Base-by-base conservation (phyloP, 2,888 invertebrate genomes). In the Oscheius sp. region DNA sequence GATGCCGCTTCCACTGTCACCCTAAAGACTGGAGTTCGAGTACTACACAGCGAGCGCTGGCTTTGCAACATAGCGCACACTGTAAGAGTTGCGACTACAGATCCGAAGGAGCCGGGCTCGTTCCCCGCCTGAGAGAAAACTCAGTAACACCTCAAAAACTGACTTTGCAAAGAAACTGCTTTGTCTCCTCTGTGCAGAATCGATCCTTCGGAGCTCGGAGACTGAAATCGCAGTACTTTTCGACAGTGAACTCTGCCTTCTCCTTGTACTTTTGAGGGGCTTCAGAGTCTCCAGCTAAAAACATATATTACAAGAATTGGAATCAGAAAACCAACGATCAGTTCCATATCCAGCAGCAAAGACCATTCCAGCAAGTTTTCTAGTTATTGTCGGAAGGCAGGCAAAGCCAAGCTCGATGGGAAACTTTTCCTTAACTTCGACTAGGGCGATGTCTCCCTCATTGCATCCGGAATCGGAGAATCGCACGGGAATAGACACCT, bases 1-100 rank as follows among this genome's bases (percentile, higher is more conserved):
- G n/a, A 60, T 60, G n/a, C 59, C 70, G 50, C 48, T 60, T 21
- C 59, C 70, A 59, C 70, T 70, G 59, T 70, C 70, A 2, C 70
- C 70, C 70, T 70, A 7, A 47, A 10, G 11, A 5, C 11, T 4
- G 11, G n/a, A n/a, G 33, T 10, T 48, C 2, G 4, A 13, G 29
- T 21, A 21, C 21, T 21, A 21, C 21, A 21, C 21, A 21, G 21
- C 21, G 21, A 0, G 21, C 21, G 21, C 21, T 21, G 21, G 21
- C 21, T 21, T 21, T 21, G 21, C 21, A 21, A 21, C 21, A 21
- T 21, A 21, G 21, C 21, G 21, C 21, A 21, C 21, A 21, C 21
- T 21, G 21, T 21, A 21, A 21, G 21, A 21, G 21, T 21, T 21
- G 21, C 21, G 21, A 21, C 21, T 21, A 21, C 21, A 21, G 21